Conservation (phyloP, 2,797 vertebrate genomes). For the Mormyrus proboscirostris region DNA sequence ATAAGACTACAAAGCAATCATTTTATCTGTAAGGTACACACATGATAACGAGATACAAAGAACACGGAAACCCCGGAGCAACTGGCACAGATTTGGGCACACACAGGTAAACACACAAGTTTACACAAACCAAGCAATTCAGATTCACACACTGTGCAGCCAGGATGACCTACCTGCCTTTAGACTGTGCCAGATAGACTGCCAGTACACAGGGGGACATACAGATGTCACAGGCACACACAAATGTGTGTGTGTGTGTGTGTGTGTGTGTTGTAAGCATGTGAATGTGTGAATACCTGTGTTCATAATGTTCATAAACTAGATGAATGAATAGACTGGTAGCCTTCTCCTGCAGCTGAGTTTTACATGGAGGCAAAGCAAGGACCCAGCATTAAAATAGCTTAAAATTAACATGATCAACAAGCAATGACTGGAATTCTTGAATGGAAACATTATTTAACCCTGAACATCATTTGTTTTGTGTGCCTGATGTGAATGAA, state of each 20-base stretch:
- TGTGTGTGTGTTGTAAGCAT: too few species aligned
- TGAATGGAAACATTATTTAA: neutral
- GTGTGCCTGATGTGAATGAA: neutral
- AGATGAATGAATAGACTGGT: neutral
- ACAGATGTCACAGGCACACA: neutral
- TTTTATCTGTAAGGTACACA: neutral
- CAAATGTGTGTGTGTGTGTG: too few species aligned
- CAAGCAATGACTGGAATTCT: neutral
- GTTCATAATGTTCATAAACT: neutral
- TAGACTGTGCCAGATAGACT: neutral
- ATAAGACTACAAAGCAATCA: neutral
- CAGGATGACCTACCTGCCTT: neutral
- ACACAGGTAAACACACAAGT: neutral
- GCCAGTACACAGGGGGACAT: neutral
- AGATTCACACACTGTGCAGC: neutral
- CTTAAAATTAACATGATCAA: neutral
- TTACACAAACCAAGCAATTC: neutral
- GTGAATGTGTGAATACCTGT: neutral
- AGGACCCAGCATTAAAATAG: neutral
- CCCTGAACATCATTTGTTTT: neutral
- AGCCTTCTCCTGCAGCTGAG: neutral
- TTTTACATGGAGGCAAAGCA: neutral
- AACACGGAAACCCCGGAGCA: neutral
- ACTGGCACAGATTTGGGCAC: neutral
- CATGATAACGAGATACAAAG: neutral